Conservation (phyloP, 2,797 vertebrate genomes). For the Sciurus carolinensis region DNA sequence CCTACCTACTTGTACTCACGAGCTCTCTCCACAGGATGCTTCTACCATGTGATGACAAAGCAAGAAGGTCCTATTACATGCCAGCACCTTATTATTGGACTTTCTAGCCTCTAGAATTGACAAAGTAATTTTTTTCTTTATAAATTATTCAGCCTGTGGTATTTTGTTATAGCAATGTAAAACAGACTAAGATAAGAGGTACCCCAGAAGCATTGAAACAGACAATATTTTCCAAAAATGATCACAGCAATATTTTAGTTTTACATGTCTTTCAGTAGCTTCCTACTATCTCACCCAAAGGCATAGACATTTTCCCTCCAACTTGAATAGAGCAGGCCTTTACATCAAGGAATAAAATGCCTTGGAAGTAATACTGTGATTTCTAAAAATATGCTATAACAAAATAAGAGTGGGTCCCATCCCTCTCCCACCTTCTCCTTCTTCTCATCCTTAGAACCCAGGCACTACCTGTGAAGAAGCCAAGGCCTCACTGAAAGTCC, state of each 20-base stretch:
- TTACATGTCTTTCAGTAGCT: neutral
- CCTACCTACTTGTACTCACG: no score
- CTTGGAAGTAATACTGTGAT: neutral
- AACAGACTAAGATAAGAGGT: neutral
- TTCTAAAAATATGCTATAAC: conserved; percentile 17
- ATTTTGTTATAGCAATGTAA: neutral
- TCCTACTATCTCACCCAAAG: neutral
- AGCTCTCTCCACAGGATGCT: neutral
- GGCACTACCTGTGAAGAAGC: neutral
- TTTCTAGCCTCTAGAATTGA: neutral
- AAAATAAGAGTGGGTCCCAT: neutral
- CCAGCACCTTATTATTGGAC: neutral
- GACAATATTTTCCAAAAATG: neutral
- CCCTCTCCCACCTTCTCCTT: no score
- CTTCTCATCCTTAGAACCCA: neutral
- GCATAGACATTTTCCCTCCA: neutral
- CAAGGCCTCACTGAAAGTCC: neutral
- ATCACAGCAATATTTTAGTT: conserved; percentile 29
- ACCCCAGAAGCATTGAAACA: neutral
- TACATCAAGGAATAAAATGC: conserved; percentile 8
- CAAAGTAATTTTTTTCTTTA: neutral
- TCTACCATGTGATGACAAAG: neutral
- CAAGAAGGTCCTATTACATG: neutral
- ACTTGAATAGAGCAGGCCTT: neutral
- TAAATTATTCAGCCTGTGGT: neutral